Percentiles rank a stretch among this genome's conserved stretches.
Evolutionary conservation across 2,888 invertebrate species (phyloP).

Genomic region (Drosophila picticornis): DNA sequence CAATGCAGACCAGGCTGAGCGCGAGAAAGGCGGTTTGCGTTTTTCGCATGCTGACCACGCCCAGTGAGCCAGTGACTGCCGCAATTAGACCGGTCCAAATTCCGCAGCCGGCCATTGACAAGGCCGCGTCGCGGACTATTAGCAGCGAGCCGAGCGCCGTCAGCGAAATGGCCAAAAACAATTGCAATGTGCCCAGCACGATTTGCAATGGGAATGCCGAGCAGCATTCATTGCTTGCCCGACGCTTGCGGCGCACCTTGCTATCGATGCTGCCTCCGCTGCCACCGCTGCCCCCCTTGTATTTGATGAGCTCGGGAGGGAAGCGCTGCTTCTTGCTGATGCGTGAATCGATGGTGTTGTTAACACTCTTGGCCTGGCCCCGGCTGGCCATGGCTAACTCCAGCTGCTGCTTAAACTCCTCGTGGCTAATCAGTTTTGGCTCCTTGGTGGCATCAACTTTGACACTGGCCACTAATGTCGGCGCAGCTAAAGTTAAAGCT

Average conservation of each 20-base stretch:
- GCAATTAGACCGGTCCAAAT: conserved; percentile 84
- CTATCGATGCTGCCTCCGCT: conserved; percentile 53
- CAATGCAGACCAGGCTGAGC: conserved; percentile 84
- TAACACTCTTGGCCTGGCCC: conserved; percentile 43
- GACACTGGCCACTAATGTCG: conserved; percentile 53
- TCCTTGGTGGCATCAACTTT: conserved; percentile 51
- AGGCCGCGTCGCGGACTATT: conserved; percentile 83
- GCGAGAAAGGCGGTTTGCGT: conserved; percentile 85
- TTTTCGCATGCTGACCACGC: conserved; percentile 84
- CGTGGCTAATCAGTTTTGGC: conserved; percentile 81
- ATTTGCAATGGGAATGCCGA: conserved; percentile 83
- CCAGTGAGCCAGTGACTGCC: conserved; percentile 84
- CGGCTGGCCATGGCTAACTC: conserved; percentile 73
- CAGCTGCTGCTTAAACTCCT: conserved; percentile 82
- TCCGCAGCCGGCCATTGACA: conserved; percentile 83
- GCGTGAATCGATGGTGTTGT: conserved; percentile 80
- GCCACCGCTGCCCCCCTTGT: conserved; percentile 70
- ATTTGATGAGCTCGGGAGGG: conserved; percentile 83
- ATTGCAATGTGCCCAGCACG: conserved; percentile 82
- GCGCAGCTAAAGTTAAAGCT: conserved; percentile 71
- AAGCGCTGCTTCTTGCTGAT: conserved; percentile 83
- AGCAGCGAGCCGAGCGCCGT: conserved; percentile 84
- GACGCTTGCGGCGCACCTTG: conserved; percentile 54
- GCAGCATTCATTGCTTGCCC: conserved; percentile 74
- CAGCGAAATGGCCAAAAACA: conserved; percentile 82